Conservation (phyloP, 2,113 vertebrate species). For the Periophthalmodon schlosseri region DNA sequence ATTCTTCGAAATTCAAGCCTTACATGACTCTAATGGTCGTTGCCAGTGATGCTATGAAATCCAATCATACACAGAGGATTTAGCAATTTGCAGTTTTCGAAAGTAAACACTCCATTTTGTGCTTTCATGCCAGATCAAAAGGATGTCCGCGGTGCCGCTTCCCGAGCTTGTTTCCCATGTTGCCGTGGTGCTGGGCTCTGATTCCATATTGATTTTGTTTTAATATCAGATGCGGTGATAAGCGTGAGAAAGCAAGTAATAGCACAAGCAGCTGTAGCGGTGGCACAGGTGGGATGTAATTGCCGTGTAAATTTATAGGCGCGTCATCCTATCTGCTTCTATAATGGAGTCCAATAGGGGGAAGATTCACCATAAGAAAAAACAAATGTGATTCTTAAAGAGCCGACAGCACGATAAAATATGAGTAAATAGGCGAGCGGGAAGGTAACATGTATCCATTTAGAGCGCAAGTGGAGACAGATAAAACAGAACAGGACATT, state of each 20-base stretch:
- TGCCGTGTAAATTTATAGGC: conserved; percentile 44
- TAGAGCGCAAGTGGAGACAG: conserved; percentile 49
- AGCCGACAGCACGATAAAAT: conserved; percentile 32
- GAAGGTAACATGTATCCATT: conserved; percentile 47
- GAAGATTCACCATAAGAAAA: conserved; percentile 25
- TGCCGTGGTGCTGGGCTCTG: conserved; percentile 9
- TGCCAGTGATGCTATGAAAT: conserved; percentile 10
- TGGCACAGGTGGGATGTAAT: conserved; percentile 46
- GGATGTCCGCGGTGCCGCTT: conserved; percentile 5
- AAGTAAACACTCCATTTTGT: conserved; percentile 16
- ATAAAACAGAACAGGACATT: conserved; percentile 52
- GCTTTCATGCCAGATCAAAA: conserved; percentile 11
- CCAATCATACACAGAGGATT: conserved; percentile 13
- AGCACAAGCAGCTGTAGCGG: conserved; percentile 22
- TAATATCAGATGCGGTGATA: conserved; percentile 41
- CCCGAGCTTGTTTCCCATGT: conserved; percentile 11
- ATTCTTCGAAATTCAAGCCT: not conserved
- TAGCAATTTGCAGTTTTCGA: conserved; percentile 8
- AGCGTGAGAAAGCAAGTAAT: conserved; percentile 37
- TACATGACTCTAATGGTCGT: not conserved
- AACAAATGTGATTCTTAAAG: conserved; percentile 32
- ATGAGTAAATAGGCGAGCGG: conserved; percentile 45
- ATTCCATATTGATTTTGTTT: conserved; percentile 50
- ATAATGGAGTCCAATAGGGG: conserved; percentile 21
- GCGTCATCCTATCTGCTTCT: conserved; percentile 21